These are phyloP conservation scores for Dysidea cf. avara DNA, from an alignment of 37 sponge, comb jelly and placozoan genomes.

Conservation along the genomic window DNA sequence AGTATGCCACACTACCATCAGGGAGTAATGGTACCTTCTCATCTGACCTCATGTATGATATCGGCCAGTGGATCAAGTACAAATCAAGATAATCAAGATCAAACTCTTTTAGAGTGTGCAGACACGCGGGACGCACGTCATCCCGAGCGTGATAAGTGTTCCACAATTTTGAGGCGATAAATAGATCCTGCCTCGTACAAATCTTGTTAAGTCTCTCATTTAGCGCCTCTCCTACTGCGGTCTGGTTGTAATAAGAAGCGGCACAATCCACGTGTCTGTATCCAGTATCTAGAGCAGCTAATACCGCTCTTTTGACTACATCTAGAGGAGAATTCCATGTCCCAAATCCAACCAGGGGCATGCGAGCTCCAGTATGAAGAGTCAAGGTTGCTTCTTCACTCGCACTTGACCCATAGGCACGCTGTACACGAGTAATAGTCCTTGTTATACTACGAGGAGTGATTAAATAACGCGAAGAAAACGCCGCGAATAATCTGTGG, in stretches of 20 bases:
- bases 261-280: slow-evolving; percentile 93
- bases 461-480: too few species aligned
- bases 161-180: slow-evolving; percentile 93
- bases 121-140: slow-evolving; percentile 76
- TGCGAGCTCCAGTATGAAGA: slow-evolving; percentile 66
- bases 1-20: slow-evolving; percentile 69
- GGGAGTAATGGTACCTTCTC: slow-evolving; percentile 74
- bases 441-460: too few species aligned
- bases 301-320: too few species aligned
- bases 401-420: too few species aligned
- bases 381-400: too few species aligned
- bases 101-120: slow-evolving; percentile 72
- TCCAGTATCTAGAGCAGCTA: slow-evolving; percentile 46
- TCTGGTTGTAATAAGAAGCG: slow-evolving; percentile 81
- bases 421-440: too few species aligned
- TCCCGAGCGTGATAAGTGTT: slow-evolving; percentile 79
- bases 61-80: slow-evolving; percentile 95
- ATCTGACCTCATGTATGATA: slow-evolving; percentile 47
- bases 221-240: slow-evolving; percentile 77
- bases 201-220: slow-evolving; percentile 46
- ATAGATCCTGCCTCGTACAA: slow-evolving; percentile 76
- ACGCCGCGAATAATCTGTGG: too few species aligned
- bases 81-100: slow-evolving; percentile 89
- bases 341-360: slow-evolving; percentile 91
- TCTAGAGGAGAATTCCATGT: slow-evolving; percentile 93